Evolutionary conservation across 2,888 invertebrate species (phyloP).

Genomic region (Auanema freiburgensis): DNA sequence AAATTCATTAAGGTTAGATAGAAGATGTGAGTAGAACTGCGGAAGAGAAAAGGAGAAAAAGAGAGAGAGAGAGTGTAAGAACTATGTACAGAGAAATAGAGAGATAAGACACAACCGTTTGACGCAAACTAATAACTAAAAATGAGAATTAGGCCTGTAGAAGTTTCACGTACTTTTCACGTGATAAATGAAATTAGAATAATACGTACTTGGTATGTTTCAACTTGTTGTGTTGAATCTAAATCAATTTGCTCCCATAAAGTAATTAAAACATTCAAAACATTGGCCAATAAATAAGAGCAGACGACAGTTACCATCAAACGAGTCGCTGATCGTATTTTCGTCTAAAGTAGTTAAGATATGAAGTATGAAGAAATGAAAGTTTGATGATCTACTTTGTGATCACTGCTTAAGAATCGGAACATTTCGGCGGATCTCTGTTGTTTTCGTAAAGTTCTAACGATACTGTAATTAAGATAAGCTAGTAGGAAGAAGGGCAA

Average conservation of each 20-base stretch:
- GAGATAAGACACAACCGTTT: constrained; percentile 3
- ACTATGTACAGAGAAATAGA: not conserved
- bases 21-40: no score
- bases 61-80: no score
- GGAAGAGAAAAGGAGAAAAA: not conserved
- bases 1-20: not conserved
- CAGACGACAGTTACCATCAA: constrained; percentile 61
- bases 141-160: not conserved
- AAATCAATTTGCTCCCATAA: constrained; percentile 60
- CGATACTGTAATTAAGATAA: constrained; percentile 51
- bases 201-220: not conserved
- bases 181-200: not conserved
- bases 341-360: constrained; percentile 33
- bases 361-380: not conserved
- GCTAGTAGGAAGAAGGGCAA: constrained; percentile 57
- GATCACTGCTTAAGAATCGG: constrained; percentile 54
- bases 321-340: constrained; percentile 60
- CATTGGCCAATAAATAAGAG: constrained; percentile 58
- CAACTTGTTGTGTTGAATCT: constrained; percentile 42
- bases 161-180: not conserved
- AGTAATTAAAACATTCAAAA: constrained; percentile 57
- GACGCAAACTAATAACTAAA: not conserved
- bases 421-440: constrained; percentile 61
- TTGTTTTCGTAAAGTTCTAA: constrained; percentile 51
- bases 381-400: constrained; percentile 46